Percentiles rank a stretch among this genome's conserved stretches.
Evolutionary conservation across 2,797 vertebrate genomes (phyloP).

Genomic region (Lates japonicus): DNA sequence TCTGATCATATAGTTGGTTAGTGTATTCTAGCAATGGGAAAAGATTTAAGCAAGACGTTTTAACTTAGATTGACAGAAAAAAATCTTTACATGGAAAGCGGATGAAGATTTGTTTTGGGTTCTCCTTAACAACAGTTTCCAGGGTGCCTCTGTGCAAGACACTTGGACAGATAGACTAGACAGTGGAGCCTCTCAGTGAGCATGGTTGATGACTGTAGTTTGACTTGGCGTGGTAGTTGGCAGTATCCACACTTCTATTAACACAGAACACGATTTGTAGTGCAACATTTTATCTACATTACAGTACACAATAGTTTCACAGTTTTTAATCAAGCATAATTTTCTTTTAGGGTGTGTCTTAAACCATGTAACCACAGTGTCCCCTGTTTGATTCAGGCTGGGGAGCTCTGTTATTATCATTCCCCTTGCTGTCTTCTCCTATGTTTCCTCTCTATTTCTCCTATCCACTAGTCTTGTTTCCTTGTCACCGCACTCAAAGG

Average conservation of each 20-base stretch:
- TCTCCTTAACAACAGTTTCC: background rate
- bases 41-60: background rate
- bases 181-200: background rate
- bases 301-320: too few species aligned
- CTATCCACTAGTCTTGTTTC: background rate
- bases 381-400: background rate
- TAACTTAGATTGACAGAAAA: conserved; percentile 1
- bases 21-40: background rate
- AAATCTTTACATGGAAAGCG: conserved; percentile 1
- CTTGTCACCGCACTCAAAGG: background rate
- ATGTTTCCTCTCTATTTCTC: background rate
- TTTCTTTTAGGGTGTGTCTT: background rate
- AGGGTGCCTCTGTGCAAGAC: background rate
- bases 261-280: background rate
- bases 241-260: background rate
- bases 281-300: background rate
- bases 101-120: background rate
- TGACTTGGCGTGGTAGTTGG: too few species aligned
- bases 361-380: background rate
- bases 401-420: background rate
- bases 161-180: background rate
- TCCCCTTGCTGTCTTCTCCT: background rate
- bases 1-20: conserved; percentile 14
- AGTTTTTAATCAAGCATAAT: too few species aligned
- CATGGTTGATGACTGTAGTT: conserved; percentile 2